Conservation (phyloP, 1,140 invertebrate genomes). For the Meloidogyne floridensis region DNA sequence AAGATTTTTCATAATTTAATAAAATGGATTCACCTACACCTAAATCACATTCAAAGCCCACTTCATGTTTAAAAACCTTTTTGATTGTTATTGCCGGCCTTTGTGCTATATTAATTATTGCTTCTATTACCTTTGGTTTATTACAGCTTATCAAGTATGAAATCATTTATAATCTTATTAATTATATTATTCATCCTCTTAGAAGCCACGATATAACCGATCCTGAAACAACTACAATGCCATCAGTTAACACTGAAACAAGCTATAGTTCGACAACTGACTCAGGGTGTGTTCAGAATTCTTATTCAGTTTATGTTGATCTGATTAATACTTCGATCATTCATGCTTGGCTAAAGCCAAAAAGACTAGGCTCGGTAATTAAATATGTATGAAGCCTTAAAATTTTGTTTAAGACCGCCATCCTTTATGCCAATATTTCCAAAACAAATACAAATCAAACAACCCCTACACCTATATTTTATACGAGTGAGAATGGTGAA, state of each 20-base stretch:
- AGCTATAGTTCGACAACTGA: background rate
- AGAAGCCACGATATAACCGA: background rate
- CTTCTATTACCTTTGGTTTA: background rate
- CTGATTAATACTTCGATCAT: background rate
- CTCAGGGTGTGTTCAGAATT: background rate
- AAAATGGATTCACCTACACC: background rate
- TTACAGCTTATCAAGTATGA: background rate
- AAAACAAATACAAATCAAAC: background rate
- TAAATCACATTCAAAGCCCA: background rate
- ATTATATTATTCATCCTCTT: background rate
- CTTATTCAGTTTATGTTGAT: slow-evolving; percentile 10
- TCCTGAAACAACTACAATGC: background rate
- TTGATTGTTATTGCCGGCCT: background rate
- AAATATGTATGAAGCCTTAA: background rate
- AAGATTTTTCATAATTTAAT: background rate
- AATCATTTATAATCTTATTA: background rate
- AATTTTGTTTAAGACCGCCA: background rate
- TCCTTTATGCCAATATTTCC: slow-evolving; percentile 4
- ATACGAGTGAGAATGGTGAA: background rate
- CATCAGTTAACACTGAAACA: background rate
- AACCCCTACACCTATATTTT: background rate
- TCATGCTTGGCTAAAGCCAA: slow-evolving; percentile 24
- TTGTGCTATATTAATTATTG: background rate
- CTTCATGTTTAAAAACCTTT: background rate
- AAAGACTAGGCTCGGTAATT: background rate